Evolutionary conservation across 2,888 invertebrate genomes (phyloP), one percentile per base, ranked within the genome.

Genomic region (Shargacucullia verbasci): DNA sequence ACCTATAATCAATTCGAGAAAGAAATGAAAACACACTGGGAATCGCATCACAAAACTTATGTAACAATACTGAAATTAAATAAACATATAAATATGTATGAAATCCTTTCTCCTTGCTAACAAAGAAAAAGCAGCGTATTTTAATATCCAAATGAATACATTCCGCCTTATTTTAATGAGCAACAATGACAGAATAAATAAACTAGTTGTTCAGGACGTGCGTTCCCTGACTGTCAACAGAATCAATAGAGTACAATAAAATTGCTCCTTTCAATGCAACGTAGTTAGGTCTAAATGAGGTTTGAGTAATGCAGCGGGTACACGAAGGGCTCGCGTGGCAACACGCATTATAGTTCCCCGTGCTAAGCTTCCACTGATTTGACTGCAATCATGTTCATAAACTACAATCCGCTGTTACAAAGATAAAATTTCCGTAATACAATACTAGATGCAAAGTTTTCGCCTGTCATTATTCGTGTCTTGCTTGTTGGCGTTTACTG

Each of bases 181-280:
- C 73, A 75, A 71, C 78, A 82, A 80, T 83, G 84, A 83, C 81
- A 82, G 79, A 85, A 86, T 79, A 85, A 85, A 89, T 85, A 85
- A 86, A 86, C 83, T 80, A 80, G 85, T 84, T 82, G 76, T 77
- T 79, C 82, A 83, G 81, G 84, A 85, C 80, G 78, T 80, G 80
- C 85, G 86, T 87, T 83, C 84, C 83, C 81, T 76, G 75, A 76
- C 84, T 88, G 90, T 91, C 91, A 89, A 83, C 83, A 84, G 88
- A 92, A 90, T 92, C 93, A 93, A 93, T 92, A 92, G 87, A 87
- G 84, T 85, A 91, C 90, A 90, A 91, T 92, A 92, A 92, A 91
- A 91, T 90, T 83, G 86, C 84, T 87, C 85, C 89, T 86, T 89
- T 90, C 90, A 91, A 91, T 91, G 90, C 90, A 81, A 80, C 84